A percentile compares a stretch with the other conserved stretches of the same genome.
phyloP scores from a whole-genome alignment of 1,140 invertebrate genomes.

The Pemphigus obesinymphae region DNA sequence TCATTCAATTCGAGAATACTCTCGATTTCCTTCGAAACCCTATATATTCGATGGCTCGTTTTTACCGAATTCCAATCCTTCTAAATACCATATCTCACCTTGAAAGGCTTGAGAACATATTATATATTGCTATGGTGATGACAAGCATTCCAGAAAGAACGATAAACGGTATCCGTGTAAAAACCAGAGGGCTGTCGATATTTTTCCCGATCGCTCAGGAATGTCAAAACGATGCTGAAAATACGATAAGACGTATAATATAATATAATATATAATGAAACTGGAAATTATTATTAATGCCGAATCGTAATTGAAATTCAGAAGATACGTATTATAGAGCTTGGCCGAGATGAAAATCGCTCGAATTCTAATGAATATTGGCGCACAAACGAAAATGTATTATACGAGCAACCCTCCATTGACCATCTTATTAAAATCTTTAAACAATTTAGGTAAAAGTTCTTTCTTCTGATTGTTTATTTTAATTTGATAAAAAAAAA shows the following conservation, averaged over 20 bases:
- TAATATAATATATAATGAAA: slow-evolving; percentile 19
- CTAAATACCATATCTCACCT: background rate
- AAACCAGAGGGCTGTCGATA: slow-evolving; percentile 2
- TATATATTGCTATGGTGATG: background rate
- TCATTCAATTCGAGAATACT: no score
- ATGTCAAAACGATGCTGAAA: slow-evolving; percentile 3
- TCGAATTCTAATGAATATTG: slow-evolving; percentile 1
- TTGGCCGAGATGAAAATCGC: background rate
- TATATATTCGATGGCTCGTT: slow-evolving; percentile 9
- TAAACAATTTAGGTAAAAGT: no score
- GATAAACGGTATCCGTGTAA: slow-evolving; percentile 11
- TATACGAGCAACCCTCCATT: no score
- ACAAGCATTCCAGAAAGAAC: slow-evolving; percentile 21
- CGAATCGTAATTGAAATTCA: slow-evolving; percentile 30
- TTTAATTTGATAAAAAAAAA: no score
- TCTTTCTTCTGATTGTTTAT: no score
- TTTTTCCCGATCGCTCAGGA: slow-evolving; percentile 11
- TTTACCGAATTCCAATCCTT: background rate
- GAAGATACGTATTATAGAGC: background rate
- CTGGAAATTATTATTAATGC: slow-evolving; percentile 25
- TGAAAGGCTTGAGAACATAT: background rate
- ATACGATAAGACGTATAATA: no score
- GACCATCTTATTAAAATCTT: no score
- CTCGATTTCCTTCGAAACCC: no score
- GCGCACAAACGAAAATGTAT: no score